A percentile compares a stretch with the other conserved stretches of the same genome.
Conservation (phyloP, 92 coral and sea anemone genomes). For the Palythoa grandis region DNA sequence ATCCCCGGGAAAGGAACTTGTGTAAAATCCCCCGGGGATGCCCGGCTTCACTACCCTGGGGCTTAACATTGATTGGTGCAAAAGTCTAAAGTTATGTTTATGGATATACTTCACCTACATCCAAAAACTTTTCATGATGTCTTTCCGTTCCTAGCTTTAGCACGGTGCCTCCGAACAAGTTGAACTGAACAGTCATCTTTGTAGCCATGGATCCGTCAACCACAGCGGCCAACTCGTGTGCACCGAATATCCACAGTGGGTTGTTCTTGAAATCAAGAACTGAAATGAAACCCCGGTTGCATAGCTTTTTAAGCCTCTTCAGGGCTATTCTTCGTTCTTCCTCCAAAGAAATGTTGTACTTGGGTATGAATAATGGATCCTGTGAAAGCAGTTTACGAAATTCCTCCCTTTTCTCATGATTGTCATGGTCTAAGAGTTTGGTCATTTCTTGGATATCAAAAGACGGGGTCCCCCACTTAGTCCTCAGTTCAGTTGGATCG, state of each 20-base stretch:
- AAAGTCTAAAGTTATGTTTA: no score
- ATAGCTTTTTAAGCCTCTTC: slow-evolving; percentile 68
- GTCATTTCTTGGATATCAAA: slow-evolving; percentile 69
- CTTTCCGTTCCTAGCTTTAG: slow-evolving; percentile 78
- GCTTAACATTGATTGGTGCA: no score
- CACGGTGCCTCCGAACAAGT: slow-evolving; percentile 91
- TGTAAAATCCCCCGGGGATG: no score
- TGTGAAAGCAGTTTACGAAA: slow-evolving; percentile 72
- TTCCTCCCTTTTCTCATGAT: slow-evolving; percentile 74
- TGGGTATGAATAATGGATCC: slow-evolving; percentile 71
- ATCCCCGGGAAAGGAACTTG: no score
- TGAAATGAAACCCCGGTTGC: slow-evolving; percentile 74
- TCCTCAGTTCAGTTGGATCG: slow-evolving; percentile 64
- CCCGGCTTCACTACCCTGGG: no score
- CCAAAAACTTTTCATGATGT: slow-evolving; percentile 66
- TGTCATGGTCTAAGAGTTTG: slow-evolving; percentile 69
- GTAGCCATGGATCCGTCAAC: slow-evolving; percentile 89
- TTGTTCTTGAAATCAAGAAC: slow-evolving; percentile 78
- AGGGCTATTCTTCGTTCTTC: slow-evolving; percentile 79
- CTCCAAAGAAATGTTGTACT: slow-evolving; percentile 81
- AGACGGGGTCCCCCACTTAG: slow-evolving; percentile 68
- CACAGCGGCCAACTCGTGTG: slow-evolving; percentile 76
- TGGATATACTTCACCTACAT: slow-evolving; percentile 35
- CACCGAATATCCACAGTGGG: slow-evolving; percentile 79
- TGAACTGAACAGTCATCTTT: slow-evolving; percentile 91